These are phyloP conservation scores for Ophonus ardosiacus DNA, from an alignment of 2,888 invertebrate genomes.

Conservation along the genomic window DNA sequence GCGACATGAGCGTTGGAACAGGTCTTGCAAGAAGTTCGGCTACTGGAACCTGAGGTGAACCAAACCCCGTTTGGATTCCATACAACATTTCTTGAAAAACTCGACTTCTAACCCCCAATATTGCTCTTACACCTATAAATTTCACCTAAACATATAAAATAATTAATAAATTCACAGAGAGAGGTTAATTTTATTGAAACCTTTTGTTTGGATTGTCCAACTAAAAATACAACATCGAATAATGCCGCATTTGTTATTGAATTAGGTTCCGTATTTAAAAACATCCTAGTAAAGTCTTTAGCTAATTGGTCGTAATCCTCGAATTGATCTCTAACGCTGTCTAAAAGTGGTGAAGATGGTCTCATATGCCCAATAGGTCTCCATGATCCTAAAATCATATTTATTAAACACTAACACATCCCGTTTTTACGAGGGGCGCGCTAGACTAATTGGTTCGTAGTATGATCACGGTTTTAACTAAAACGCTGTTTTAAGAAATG, in stretches of 20 bases:
- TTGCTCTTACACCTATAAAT: conserved; percentile 93
- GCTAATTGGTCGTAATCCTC: conserved; percentile 96
- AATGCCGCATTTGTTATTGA: conserved; percentile 87
- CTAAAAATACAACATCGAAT: conserved; percentile 94
- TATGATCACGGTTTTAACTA: too few relatives aligned
- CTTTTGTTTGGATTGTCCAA: conserved; percentile 95
- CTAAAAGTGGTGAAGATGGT: conserved; percentile 93
- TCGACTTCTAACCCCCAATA: conserved; percentile 93
- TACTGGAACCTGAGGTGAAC: conserved; percentile 94
- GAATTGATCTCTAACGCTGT: conserved; percentile 95
- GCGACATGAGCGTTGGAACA: conserved; percentile 90
- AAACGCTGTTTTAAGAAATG: too few relatives aligned
- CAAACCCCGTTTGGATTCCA: conserved; percentile 95
- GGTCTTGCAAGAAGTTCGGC: conserved; percentile 92
- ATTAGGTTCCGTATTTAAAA: conserved; percentile 90
- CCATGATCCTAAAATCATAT: conserved; percentile 85
- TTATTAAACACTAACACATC: neutral
- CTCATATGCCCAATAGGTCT: conserved; percentile 96
- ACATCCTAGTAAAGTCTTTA: conserved; percentile 93
- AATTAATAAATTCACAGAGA: conserved; percentile 35
- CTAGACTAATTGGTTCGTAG: too few relatives aligned
- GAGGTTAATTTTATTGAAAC: conserved; percentile 72
- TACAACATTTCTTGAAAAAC: conserved; percentile 97
- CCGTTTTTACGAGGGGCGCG: too few relatives aligned
- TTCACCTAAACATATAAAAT: conserved; percentile 74